phyloP scores from a whole-genome alignment of 2,797 vertebrate genomes.

The Rhyacichthys aspro region DNA sequence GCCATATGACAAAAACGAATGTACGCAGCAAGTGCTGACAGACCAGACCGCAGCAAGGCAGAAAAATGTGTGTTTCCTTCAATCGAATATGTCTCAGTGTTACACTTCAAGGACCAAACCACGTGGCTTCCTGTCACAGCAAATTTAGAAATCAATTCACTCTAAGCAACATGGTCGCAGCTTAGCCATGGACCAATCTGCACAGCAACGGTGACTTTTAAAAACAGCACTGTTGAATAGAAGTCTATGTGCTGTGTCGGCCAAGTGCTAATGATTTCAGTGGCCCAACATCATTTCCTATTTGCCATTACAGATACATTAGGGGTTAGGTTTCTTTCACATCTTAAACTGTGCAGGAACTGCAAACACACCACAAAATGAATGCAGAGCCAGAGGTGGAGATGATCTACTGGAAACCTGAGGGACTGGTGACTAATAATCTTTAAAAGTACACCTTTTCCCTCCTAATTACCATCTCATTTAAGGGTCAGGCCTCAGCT shows the following conservation, averaged over 20 bases:
- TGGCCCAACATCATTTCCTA: constrained; percentile 22
- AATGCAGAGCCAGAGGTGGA: constrained; percentile 36
- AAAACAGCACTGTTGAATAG: constrained; percentile 49
- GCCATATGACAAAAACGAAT: constrained; percentile 51
- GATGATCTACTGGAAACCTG: constrained; percentile 59
- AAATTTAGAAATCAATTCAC: constrained; percentile 68
- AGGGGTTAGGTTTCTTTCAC: constrained; percentile 19
- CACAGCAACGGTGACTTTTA: constrained; percentile 39
- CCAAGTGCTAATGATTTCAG: constrained; percentile 30
- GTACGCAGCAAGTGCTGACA: constrained; percentile 50
- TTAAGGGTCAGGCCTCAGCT: constrained; percentile 78
- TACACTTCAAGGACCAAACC: constrained; percentile 58
- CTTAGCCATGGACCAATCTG: constrained; percentile 52
- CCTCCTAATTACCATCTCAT: constrained; percentile 79
- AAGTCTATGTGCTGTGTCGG: constrained; percentile 29
- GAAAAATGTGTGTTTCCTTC: constrained; percentile 47
- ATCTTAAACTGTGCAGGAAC: constrained; percentile 1
- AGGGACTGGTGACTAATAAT: constrained; percentile 76
- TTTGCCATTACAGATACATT: constrained; percentile 29
- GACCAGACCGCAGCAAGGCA: constrained; percentile 52
- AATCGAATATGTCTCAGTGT: constrained; percentile 60
- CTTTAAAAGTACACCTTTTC: constrained; percentile 82
- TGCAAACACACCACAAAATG: constrained; percentile 27
- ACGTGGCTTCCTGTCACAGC: constrained; percentile 65
- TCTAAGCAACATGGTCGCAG: constrained; percentile 51